These are phyloP conservation scores for Polymixis flavicincta DNA, from an alignment of 2,888 invertebrate species.

Conservation along the genomic window DNA sequence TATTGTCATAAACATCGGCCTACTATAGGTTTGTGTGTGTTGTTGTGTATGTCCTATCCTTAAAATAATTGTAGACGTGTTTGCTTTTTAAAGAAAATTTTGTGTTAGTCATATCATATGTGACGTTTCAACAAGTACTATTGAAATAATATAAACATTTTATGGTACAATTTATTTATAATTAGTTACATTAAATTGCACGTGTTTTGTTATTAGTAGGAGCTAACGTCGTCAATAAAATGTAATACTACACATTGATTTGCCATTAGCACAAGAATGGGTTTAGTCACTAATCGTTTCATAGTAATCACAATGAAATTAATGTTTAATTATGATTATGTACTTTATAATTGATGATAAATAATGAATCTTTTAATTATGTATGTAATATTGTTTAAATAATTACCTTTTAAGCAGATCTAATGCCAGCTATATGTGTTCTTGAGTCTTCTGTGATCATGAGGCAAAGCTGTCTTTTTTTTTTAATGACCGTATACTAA, in stretches of 20 bases:
- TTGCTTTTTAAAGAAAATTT: neutral
- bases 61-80: neutral
- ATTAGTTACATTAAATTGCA: constrained; percentile 14
- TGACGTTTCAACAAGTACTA: neutral
- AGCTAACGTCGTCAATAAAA: constrained; percentile 18
- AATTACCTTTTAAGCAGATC: constrained; percentile 3
- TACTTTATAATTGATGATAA: constrained; percentile 19
- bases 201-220: constrained; percentile 2
- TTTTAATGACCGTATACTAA: no score
- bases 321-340: constrained; percentile 27
- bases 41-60: neutral
- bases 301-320: constrained; percentile 24
- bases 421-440: neutral
- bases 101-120: no score
- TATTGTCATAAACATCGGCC: neutral
- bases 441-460: neutral
- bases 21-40: neutral
- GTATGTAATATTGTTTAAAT: constrained; percentile 2
- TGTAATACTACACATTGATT: constrained; percentile 35
- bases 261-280: constrained; percentile 30
- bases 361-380: constrained; percentile 6
- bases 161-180: constrained; percentile 19
- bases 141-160: constrained; percentile 2
- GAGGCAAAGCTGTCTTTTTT: neutral
- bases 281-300: constrained; percentile 17